Evolutionary conservation across 1,140 invertebrate genomes (phyloP), one percentile per base, ranked within the genome.

Genomic region (Stegodyphus mimosarum): DNA sequence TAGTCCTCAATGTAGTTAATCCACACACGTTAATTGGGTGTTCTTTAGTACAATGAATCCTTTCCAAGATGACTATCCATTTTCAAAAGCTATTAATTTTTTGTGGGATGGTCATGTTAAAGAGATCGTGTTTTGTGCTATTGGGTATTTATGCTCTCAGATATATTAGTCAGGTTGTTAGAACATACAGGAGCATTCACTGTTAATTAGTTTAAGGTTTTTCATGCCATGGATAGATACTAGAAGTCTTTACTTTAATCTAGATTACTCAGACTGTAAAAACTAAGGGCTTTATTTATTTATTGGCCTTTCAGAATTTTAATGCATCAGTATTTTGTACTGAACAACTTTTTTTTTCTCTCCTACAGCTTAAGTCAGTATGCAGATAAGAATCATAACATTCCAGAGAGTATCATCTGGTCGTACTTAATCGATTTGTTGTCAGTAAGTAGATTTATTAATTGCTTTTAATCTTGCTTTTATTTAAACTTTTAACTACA

Each of bases 341-440:
- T 33, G 33, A 33, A 33, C 33, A 9, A 60, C 55, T 60, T 60
- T 9, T 11, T 60, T 11, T 60, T 67, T 67, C 1, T 67, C 7
- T 67, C 17, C 64, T 89, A 53, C 87, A 92, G 91, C 83, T 88
- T 92, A 80, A 89, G 88, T 86, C 87, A 90, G 67, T 91, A 90
- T 88, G 89, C 91, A 63, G 89, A 92, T 64, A 71, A 88, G n/a
- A 87, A 91, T 83, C 91, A 92, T 88, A 89, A 92, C 60, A 90
- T 93, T 49, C 89, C 91, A 66, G 92, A 93, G 88, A 69, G 77
- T 13, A 70, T 90, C 6, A 89, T 93, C 4, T 93, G 92, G 92
- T 90, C 92, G 76, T 92, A 91, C 88, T 87, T 93, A 51, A 89
- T 92, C 33, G 93, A 93, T 89, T 88, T 93, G 33, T 87, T 92